These are phyloP conservation scores for Galemys pyrenaicus DNA, from an alignment of 2,113 vertebrate species.

Conservation along the genomic window DNA sequence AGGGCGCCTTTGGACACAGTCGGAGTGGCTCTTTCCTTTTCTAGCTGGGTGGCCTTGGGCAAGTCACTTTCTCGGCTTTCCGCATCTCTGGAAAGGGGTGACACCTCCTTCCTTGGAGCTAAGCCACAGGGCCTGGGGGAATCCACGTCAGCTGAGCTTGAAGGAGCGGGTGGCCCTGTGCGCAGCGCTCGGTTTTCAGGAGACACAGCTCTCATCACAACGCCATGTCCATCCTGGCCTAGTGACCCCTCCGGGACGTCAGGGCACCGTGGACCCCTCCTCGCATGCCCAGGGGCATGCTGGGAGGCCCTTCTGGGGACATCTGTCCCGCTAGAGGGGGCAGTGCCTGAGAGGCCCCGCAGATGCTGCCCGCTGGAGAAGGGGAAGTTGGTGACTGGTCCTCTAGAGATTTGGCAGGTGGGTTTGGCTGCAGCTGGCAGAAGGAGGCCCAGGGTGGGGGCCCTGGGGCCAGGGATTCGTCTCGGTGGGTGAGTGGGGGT, in stretches of 20 bases:
- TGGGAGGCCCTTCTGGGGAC: not conserved
- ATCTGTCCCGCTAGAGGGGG: not conserved
- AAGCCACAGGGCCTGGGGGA: not conserved
- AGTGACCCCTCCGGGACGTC: not conserved
- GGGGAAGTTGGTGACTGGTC: not conserved
- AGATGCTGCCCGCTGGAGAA: not conserved
- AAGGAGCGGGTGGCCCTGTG: not conserved
- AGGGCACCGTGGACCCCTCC: not conserved
- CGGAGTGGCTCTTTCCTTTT: not conserved
- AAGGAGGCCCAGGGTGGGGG: not conserved
- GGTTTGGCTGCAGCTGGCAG: not conserved
- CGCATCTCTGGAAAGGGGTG: not conserved
- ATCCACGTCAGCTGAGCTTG: not conserved
- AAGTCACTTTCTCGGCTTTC: slow-evolving; percentile 41
- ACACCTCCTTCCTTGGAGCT: not conserved
- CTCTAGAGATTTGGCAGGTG: not conserved
- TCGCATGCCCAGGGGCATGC: not conserved
- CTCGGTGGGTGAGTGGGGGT: not conserved
- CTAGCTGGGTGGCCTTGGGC: not conserved
- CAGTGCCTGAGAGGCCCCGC: not conserved
- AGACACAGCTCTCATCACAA: not conserved
- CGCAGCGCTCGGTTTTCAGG: not conserved
- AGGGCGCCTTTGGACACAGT: not conserved
- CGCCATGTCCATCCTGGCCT: not conserved
- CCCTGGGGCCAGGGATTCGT: not conserved